These are phyloP conservation scores for Drosophila prolongata DNA, from an alignment of 2,888 invertebrate species.

Conservation along the genomic window DNA sequence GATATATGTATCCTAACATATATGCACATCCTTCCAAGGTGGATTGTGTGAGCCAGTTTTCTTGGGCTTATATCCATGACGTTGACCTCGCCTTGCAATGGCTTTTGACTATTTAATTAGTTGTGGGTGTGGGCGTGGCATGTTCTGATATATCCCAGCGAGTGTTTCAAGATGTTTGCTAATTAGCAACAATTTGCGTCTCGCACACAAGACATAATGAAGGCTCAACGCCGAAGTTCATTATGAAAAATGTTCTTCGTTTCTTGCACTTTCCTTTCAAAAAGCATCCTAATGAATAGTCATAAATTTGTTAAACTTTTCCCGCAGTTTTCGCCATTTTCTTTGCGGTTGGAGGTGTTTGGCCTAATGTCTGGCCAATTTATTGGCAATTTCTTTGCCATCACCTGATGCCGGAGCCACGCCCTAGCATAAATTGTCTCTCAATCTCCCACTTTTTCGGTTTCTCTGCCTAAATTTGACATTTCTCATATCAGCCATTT, in stretches of 20 bases:
- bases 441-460: neutral
- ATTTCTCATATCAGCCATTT: conserved; percentile 48
- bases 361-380: conserved; percentile 61
- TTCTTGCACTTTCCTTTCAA: conserved; percentile 6
- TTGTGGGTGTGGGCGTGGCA: conserved; percentile 23
- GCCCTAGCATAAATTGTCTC: conserved; percentile 36
- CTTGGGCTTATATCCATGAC: conserved; percentile 17
- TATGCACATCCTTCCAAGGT: conserved; percentile 13
- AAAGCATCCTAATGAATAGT: conserved; percentile 57
- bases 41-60: conserved; percentile 32
- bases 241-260: conserved; percentile 39
- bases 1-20: conserved; percentile 6
- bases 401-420: conserved; percentile 46
- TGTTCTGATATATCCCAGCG: conserved; percentile 23
- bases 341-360: conserved; percentile 11
- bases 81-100: conserved; percentile 44
- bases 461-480: conserved; percentile 19
- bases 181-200: conserved; percentile 43
- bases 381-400: conserved; percentile 68
- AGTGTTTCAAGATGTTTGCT: conserved; percentile 44
- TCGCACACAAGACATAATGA: conserved; percentile 14
- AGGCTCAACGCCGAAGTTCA: conserved; percentile 13
- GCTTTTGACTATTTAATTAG: conserved; percentile 42
- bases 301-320: conserved; percentile 64
- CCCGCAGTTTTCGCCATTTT: conserved; percentile 3